Evolutionary conservation across 2,113 vertebrate genomes (phyloP), one percentile per base, ranked within the genome.

Genomic region (Lasiurus borealis): DNA sequence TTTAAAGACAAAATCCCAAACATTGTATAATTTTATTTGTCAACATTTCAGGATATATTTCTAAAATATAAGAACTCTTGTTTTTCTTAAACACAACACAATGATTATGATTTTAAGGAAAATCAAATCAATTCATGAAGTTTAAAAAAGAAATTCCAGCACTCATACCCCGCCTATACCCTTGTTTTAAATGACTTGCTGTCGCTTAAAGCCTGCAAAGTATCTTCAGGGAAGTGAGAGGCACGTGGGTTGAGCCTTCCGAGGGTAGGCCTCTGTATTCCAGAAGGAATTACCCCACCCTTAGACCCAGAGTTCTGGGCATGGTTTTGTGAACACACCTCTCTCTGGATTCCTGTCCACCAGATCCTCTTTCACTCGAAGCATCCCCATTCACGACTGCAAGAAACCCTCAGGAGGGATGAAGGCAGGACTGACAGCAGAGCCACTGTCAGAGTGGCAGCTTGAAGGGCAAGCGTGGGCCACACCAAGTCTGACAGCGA

Each of bases 271-370:
- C 64, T 46, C 92, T 92, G 87, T 73, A 36, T 85, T 94, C 95
- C 85, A 90, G 83, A 96, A 93, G 80, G 82, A 64, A 57, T 64
- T 68, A 77, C 10, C 73, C 54, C 31, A 2, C 27, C 27, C 50
- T 92, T 36, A 71, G 91, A 88, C 82, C 90, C 87, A 90, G 54
- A 88, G 59, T 54, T 85, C 83, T 91, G 92, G 93, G 88, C 78
- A 72, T 50, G n/a, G 23, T 36, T 84, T 59, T 81, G 88, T 91
- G 77, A 88, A 82, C 21, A 77, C 92, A 81, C 80, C 75, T 78
- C 76, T 71, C 34, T 90, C 85, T 73, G 80, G 94, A 66, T 85
- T 92, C 91, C 71, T 69, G 46, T 94, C 86, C 84, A n/a, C 80
- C 80, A 93, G 95, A 75, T 95, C 69, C 46, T 40, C 50, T 94